Conservation (phyloP, 2,888 invertebrate species). For the Colletes collaris region DNA sequence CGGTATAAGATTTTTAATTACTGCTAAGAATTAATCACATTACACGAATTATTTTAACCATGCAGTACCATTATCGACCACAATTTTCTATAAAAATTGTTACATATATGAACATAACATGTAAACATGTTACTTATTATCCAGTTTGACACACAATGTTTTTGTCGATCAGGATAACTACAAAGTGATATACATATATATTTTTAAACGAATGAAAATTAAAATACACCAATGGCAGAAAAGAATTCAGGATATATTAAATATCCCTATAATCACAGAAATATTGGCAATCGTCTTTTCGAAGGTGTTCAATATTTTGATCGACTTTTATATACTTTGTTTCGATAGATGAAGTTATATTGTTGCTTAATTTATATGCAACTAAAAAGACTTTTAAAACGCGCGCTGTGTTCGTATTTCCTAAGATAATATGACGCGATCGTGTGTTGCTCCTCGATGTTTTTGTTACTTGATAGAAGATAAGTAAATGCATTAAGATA, state of each 20-base stretch:
- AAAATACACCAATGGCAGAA: not conserved
- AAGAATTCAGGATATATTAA: not conserved
- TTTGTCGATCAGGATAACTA: not conserved
- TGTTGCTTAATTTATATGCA: not conserved
- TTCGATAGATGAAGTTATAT: not conserved
- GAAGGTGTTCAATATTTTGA: too few relatives aligned
- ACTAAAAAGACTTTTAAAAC: conserved; percentile 18
- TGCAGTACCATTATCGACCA: not conserved
- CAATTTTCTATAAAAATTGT: not conserved
- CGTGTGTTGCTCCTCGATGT: conserved; percentile 15
- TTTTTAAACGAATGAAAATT: not conserved
- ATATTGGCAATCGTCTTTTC: not conserved
- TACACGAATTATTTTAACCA: not conserved
- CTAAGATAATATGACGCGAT: conserved; percentile 28
- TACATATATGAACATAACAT: not conserved
- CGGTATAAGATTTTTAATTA: not conserved
- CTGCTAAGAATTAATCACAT: not conserved
- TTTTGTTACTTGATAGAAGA: conserved; percentile 26
- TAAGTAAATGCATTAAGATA: conserved; percentile 7
- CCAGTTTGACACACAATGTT: not conserved
- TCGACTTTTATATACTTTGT: not conserved
- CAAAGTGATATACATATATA: not conserved
- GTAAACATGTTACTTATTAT: not conserved
- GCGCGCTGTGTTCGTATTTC: conserved; percentile 31
- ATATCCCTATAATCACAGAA: not conserved